Evolutionary conservation across 2,888 invertebrate species (phyloP), one percentile per base, ranked within the genome.

Genomic region (Steinernema hermaphroditum): DNA sequence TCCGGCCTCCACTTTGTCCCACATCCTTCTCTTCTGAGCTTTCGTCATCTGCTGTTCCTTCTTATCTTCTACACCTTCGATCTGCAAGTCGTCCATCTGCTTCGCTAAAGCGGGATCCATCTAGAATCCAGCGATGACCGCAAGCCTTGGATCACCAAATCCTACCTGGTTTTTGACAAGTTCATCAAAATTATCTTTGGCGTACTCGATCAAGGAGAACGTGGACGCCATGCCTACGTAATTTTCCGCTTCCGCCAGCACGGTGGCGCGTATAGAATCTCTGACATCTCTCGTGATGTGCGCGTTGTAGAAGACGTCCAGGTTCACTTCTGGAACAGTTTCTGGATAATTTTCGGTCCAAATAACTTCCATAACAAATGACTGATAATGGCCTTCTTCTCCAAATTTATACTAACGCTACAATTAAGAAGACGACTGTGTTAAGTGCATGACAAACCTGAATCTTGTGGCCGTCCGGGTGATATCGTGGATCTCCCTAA

Each of bases 201-300:
- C 89, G 87, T 91, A 93, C 88, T 96, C 95, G 87, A 96, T 94
- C 71, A 96, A 88, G 0, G 94, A 93, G 86, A 94, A 96, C 0
- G 94, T 96, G 94, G 95, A 94, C 1, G 94, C 94, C 88, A 92
- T 92, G 0, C 94, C 95, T 19, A 94, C 84, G 90, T 92, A 92
- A 82, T 92, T 92, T 49, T 92, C 91, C 0, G 93, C 93, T 87
- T 94, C 93, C 14, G 90, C 88, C 16, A 89, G 16, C 2, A 93
- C 93, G 75, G 9, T 14, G 14, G 57, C n/a, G 9, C 32, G 75
- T 75, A 80, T 78, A 77, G 75, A 74, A 84, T 77, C 29, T 27
- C 54, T 22, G 24, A 54, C 54, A 19, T 24, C 50, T 6, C 68
- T 16, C 22, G 41, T 94, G 94, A 96, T 88, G 87, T 93, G 92